These are phyloP conservation scores for Vombatus ursinus DNA, from an alignment of 2,113 vertebrate genomes.

Conservation along the genomic window DNA sequence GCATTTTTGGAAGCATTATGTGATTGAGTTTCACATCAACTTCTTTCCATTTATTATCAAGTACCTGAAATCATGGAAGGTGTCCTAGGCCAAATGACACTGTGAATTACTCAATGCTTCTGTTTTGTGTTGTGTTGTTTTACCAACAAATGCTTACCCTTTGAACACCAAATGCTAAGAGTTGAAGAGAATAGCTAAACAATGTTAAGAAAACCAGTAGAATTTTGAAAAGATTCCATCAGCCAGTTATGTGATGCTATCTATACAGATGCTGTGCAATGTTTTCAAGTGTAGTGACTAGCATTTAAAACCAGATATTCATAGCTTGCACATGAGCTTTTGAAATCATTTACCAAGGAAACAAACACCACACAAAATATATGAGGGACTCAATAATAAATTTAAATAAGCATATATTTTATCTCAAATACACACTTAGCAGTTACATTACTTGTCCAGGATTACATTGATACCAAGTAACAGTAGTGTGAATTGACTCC, in stretches of 20 bases:
- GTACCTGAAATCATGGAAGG: background rate
- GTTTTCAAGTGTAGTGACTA: background rate
- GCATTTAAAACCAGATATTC: background rate
- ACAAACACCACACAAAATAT: background rate
- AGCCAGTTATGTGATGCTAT: background rate
- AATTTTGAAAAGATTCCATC: background rate
- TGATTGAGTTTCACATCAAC: background rate
- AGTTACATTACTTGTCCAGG: background rate
- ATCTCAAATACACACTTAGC: background rate
- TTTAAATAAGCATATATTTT: background rate
- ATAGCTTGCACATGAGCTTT: background rate
- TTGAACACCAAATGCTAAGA: background rate
- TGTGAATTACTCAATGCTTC: background rate
- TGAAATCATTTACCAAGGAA: background rate
- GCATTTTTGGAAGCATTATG: background rate
- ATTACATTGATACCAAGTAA: background rate
- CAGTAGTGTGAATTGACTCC: background rate
- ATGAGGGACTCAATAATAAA: background rate
- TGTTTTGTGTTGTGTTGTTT: background rate
- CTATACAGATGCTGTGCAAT: background rate
- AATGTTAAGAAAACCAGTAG: background rate
- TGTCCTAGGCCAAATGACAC: background rate
- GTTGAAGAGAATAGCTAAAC: background rate
- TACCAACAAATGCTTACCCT: background rate
- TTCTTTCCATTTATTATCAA: background rate